These are phyloP conservation scores for Eupithecia vulgata DNA, from an alignment of 2,888 invertebrate genomes.

Conservation along the genomic window DNA sequence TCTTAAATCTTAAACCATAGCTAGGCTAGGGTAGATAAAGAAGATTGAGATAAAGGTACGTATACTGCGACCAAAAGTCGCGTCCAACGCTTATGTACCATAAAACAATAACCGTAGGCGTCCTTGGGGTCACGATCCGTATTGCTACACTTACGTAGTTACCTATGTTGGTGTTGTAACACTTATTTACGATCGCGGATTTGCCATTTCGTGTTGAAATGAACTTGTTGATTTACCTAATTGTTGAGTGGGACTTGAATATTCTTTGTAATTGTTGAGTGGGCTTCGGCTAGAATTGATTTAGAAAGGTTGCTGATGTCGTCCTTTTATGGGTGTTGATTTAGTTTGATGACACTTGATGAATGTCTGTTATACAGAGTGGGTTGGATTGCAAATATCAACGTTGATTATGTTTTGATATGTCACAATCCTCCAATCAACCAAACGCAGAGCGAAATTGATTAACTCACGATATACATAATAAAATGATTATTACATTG, in stretches of 20 bases:
- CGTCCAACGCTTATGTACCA: conserved; percentile 6
- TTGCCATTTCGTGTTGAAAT: conserved; percentile 44
- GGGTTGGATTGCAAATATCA: not conserved
- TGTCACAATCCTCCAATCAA: not conserved
- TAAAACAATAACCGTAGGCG: conserved; percentile 52
- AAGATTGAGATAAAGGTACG: no score
- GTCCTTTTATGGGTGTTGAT: conserved; percentile 12
- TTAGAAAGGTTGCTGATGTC: conserved; percentile 15
- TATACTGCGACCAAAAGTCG: conserved; percentile 29
- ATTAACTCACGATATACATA: not conserved
- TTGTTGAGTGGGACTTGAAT: conserved; percentile 26
- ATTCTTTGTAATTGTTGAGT: conserved; percentile 11
- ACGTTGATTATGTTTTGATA: not conserved
- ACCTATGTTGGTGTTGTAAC: conserved; percentile 41
- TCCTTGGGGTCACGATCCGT: conserved; percentile 46
- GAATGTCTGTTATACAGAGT: not conserved
- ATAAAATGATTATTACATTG: no score
- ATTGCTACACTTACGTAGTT: conserved; percentile 42
- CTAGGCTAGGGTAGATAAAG: no score
- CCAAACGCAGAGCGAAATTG: not conserved
- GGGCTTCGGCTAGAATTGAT: not conserved
- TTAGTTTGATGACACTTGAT: conserved; percentile 7
- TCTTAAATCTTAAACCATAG: no score
- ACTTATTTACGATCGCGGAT: conserved; percentile 49
- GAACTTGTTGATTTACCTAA: conserved; percentile 39